Conservation (phyloP, 2,113 vertebrate species). For the Trochalopteron elliotii region DNA sequence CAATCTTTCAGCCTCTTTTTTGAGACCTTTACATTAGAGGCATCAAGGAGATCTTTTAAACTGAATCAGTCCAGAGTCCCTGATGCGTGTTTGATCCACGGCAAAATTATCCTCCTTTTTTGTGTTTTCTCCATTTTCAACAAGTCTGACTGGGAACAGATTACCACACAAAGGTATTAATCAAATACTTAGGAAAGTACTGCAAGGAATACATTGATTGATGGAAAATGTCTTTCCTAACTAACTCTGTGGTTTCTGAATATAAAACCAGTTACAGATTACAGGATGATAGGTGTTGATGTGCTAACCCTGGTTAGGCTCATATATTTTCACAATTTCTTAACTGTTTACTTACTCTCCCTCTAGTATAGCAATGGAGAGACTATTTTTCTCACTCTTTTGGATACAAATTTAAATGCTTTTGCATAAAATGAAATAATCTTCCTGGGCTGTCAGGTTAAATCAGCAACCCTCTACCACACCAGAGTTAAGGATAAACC, state of each 20-base stretch:
- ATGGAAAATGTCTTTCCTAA: slow-evolving; percentile 13
- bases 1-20: not conserved
- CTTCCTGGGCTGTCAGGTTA: not conserved
- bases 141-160: not conserved
- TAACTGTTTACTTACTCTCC: not conserved
- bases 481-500: not conserved
- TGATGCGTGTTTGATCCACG: not conserved
- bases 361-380: not conserved
- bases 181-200: not conserved
- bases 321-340: not conserved
- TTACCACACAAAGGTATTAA: not conserved
- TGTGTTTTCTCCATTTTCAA: not conserved
- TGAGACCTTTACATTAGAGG: not conserved
- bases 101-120: not conserved
- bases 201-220: not conserved
- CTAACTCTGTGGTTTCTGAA: not conserved
- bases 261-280: slow-evolving; percentile 6
- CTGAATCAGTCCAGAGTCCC: not conserved
- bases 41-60: not conserved
- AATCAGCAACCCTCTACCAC: not conserved
- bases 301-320: not conserved
- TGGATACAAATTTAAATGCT: not conserved
- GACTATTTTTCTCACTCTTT: not conserved
- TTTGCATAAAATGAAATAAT: not conserved
- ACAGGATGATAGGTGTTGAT: not conserved